These are phyloP conservation scores for Sesia bembeciformis DNA, from an alignment of 2,888 invertebrate genomes.

Conservation along the genomic window DNA sequence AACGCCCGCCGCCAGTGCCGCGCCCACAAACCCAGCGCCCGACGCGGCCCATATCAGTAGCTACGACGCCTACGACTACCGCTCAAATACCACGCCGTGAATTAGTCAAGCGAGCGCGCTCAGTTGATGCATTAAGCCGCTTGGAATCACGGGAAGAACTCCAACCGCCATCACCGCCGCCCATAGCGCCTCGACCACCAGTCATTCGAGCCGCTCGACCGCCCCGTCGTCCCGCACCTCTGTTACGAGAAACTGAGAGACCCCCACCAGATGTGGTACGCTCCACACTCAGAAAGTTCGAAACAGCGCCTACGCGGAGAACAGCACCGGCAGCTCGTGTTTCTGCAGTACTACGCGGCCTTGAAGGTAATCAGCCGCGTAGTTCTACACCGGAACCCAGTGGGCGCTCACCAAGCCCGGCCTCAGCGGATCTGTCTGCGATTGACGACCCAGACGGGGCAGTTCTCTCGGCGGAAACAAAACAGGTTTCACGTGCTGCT, in stretches of 20 bases:
- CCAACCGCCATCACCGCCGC: slow-evolving; percentile 54
- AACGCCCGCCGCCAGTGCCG: slow-evolving; percentile 50
- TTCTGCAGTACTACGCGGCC: slow-evolving; percentile 47
- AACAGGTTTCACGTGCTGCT: slow-evolving; percentile 73
- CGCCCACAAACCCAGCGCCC: slow-evolving; percentile 22
- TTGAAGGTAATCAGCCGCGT: slow-evolving; percentile 34
- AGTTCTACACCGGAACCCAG: slow-evolving; percentile 48
- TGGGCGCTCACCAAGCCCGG: slow-evolving; percentile 24
- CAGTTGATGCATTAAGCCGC: slow-evolving; percentile 87
- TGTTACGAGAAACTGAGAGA: slow-evolving; percentile 83
- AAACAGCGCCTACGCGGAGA: slow-evolving; percentile 76
- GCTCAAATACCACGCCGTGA: slow-evolving; percentile 62
- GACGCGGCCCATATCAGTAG: slow-evolving; percentile 37
- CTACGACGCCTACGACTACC: slow-evolving; percentile 41
- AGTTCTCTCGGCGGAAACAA: slow-evolving; percentile 31
- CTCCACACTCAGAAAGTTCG: slow-evolving; percentile 89
- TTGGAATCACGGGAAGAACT: slow-evolving; percentile 76
- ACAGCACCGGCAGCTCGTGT: slow-evolving; percentile 67
- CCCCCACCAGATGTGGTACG: slow-evolving; percentile 94
- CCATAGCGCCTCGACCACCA: slow-evolving; percentile 48
- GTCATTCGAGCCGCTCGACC: slow-evolving; percentile 54
- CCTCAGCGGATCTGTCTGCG: slow-evolving; percentile 23
- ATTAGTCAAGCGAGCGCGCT: slow-evolving; percentile 87
- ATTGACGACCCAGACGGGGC: slow-evolving; percentile 28
- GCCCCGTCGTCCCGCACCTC: slow-evolving; percentile 72